Evolutionary conservation across 2,113 vertebrate species (phyloP).

Genomic region (Meleagris gallopavo): DNA sequence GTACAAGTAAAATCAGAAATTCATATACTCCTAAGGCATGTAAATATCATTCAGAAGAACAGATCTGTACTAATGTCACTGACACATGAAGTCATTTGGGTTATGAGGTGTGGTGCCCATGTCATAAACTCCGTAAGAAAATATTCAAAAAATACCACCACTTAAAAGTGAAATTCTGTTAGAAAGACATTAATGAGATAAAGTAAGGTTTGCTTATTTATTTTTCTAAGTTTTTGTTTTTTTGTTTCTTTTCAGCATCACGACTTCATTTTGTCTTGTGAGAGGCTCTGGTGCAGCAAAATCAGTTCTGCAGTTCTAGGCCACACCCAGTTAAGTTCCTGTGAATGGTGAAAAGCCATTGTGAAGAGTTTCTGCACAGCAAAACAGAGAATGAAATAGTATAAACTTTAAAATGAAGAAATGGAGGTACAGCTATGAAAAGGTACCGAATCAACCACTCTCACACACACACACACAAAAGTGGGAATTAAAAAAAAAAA

Average conservation of each 20-base stretch:
- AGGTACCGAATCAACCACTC: not conserved
- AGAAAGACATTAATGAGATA: not conserved
- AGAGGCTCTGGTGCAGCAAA: not conserved
- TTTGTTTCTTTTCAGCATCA: not conserved
- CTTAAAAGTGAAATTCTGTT: not conserved
- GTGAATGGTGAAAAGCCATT: not conserved
- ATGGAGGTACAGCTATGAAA: not conserved
- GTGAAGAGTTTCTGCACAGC: not conserved
- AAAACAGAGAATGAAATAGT: not conserved
- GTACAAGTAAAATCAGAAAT: not conserved
- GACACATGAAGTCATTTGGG: not conserved
- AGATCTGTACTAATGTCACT: not conserved
- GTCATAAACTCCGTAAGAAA: not conserved
- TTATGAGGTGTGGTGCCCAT: not conserved
- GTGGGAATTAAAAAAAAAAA: too few species aligned
- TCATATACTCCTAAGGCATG: not conserved
- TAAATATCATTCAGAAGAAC: not conserved
- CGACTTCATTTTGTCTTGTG: fast-evolving
- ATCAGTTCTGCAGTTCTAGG: not conserved
- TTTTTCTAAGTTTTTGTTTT: not conserved
- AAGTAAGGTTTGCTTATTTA: not conserved
- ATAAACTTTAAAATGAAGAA: not conserved
- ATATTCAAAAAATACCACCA: fast-evolving
- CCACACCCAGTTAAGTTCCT: not conserved
- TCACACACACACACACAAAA: not conserved